Evolutionary conservation across 2,113 vertebrate genomes (phyloP).

Genomic region (Grammomys dolichurus): DNA sequence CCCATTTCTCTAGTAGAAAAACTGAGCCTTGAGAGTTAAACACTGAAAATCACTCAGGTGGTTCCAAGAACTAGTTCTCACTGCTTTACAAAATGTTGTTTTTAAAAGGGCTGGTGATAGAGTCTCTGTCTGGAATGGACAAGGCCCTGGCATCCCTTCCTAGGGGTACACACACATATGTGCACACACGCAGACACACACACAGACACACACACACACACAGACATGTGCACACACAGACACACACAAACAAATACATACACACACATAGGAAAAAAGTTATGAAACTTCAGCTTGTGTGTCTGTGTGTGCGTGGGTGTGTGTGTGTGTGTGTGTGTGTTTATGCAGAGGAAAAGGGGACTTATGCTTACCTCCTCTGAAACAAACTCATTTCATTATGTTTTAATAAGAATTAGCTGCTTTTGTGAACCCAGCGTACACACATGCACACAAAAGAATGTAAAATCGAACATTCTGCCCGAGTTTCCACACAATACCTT

Average conservation of each 20-base stretch:
- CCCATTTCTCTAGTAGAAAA: not conserved
- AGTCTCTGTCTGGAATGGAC: not conserved
- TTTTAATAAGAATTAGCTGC: no score
- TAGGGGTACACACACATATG: not conserved
- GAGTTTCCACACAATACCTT: no score
- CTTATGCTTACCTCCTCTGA: no score
- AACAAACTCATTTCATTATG: no score
- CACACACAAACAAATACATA: not conserved
- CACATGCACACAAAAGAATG: no score
- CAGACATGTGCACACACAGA: not conserved
- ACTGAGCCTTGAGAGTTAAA: not conserved
- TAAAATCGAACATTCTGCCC: no score
- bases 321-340: no score
- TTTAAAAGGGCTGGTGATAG: not conserved
- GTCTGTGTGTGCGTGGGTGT: no score
- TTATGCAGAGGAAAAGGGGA: no score
- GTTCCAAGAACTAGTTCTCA: not conserved
- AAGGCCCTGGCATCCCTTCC: no score
- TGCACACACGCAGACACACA: not conserved
- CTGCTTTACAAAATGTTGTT: not conserved
- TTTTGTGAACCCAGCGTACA: no score
- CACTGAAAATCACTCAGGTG: not conserved
- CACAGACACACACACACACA: not conserved
- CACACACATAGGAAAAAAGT: not conserved
- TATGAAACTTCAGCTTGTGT: no score